Conservation (phyloP, 2,113 vertebrate species). For the Nothocercus nigrocapillus region DNA sequence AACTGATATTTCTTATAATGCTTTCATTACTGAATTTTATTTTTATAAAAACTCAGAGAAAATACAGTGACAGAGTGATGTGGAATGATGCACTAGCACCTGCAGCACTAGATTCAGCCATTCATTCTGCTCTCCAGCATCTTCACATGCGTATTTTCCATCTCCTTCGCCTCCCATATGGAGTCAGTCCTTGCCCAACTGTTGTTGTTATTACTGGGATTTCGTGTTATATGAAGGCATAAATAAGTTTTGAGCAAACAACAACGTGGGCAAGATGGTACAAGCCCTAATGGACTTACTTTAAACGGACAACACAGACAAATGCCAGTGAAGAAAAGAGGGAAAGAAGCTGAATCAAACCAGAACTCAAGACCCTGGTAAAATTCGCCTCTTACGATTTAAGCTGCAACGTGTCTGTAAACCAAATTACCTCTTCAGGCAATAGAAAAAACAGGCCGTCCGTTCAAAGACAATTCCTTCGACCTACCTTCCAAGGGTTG, state of each 20-base stretch:
- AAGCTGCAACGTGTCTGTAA: background rate
- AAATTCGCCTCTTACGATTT: background rate
- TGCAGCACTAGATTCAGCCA: background rate
- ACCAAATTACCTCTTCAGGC: rapidly evolving
- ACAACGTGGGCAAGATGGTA: background rate
- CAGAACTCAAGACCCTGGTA: no score
- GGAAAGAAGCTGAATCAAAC: background rate
- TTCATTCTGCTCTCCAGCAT: background rate
- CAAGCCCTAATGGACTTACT: background rate
- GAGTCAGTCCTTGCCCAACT: background rate
- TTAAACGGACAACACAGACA: background rate
- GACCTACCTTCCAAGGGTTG: background rate
- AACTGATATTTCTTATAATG: background rate
- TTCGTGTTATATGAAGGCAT: background rate
- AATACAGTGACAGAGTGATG: background rate
- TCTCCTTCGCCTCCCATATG: background rate
- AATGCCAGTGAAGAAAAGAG: background rate
- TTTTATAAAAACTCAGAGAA: background rate
- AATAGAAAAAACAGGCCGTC: rapidly evolving
- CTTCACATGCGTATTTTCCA: background rate
- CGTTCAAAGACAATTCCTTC: background rate
- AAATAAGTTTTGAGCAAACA: background rate
- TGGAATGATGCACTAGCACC: background rate
- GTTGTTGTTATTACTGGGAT: background rate
- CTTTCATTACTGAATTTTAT: background rate